Base-by-base conservation (phyloP, 2,888 invertebrate species). In the Acrobasis consociella region DNA sequence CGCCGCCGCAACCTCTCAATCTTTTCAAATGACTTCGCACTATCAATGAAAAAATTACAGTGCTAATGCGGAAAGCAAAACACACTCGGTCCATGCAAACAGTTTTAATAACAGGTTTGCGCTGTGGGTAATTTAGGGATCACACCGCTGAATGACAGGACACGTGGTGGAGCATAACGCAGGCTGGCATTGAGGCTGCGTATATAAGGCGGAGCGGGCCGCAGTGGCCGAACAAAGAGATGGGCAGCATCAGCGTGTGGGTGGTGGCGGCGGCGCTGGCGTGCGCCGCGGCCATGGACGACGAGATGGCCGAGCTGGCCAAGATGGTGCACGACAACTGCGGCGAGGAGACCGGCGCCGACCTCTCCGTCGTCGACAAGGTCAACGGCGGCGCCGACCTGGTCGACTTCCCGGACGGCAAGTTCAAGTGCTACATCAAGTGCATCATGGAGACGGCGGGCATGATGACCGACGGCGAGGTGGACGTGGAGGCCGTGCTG, bases 401-500 rank as follows among this genome's bases (percentile, higher is more conserved):
- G 15, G 22, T 42, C 7, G n/a, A 37, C 39, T 72, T 77, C 75
- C 74, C 81, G 0, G 90, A 90, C 70, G 69, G 70, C 0, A 78
- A 78, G 64, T 77, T 91, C 60, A 87, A 89, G 70, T 91, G 91
- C 75, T 91, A 91, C 80, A 79, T 87, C 67, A 89, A 89, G 72
- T 91, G 91, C 72, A 76, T 83, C 17, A 89, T 91, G 91, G 91
- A 91, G 78, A 89, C 86, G 37, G 86, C 88, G 0, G 91, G 91
- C 53, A 89, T 91, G 89, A 67, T 90, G 76, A 64, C 79, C 0
- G 89, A 83, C 5, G 91, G 89, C 39, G 74, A 65, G 16, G 79
- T 91, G 66, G 88, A 91, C 69, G 76, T 89, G 58, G 91, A 91
- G 46, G 83, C 88, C 1, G 84, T 89, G 62, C 68, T 91, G 52